These are phyloP conservation scores for Galendromus occidentalis DNA, from an alignment of 1,140 invertebrate genomes.

Conservation along the genomic window DNA sequence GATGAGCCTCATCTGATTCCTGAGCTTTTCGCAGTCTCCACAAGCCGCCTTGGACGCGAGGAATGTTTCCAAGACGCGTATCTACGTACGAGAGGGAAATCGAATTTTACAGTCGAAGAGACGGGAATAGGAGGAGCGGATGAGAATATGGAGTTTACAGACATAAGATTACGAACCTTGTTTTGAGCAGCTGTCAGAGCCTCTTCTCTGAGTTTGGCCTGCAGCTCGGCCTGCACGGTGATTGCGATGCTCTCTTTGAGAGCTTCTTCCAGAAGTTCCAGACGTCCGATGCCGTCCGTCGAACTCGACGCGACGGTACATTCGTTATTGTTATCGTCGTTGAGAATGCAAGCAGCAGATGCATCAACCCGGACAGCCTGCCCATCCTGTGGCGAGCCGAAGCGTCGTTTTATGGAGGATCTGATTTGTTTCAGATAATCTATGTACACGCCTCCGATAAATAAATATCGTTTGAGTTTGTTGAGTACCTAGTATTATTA, in stretches of 20 bases:
- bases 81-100: background rate
- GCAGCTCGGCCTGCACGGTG: constrained; percentile 7
- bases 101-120: too few relatives aligned
- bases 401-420: too few relatives aligned
- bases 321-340: background rate
- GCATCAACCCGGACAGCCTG: too few relatives aligned
- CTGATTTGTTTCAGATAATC: too few relatives aligned
- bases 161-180: too few relatives aligned
- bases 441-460: too few relatives aligned
- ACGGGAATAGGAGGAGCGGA: too few relatives aligned
- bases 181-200: background rate
- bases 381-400: too few relatives aligned
- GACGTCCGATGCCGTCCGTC: background rate
- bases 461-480: too few relatives aligned
- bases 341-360: too few relatives aligned
- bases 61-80: background rate
- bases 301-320: background rate
- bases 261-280: constrained; percentile 5
- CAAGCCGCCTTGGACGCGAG: background rate
- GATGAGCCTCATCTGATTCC: background rate
- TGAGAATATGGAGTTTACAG: too few relatives aligned
- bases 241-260: constrained; percentile 3
- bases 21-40: background rate
- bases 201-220: background rate
- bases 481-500: too few relatives aligned